A percentile compares a stretch with the other conserved stretches of the same genome.
Evolutionary conservation across 2,113 vertebrate genomes (phyloP).

Genomic region (Mus pahari): DNA sequence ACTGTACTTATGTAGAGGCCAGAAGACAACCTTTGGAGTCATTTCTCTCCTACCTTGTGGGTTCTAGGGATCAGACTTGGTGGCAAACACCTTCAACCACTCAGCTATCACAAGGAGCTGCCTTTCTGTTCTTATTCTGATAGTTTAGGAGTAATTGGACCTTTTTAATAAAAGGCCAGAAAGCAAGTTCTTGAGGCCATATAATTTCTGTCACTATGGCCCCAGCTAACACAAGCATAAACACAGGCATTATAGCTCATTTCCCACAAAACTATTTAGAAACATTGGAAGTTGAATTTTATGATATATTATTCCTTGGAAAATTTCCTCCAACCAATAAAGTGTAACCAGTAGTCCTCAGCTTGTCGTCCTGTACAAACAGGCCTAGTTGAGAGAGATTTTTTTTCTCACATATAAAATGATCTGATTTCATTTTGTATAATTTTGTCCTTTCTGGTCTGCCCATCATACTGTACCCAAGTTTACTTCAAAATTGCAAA

Average conservation of each 20-base stretch:
- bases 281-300: not conserved
- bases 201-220: not conserved
- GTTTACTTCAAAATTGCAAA: slow-evolving; percentile 25
- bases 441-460: not conserved
- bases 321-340: not conserved
- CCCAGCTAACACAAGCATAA: not conserved
- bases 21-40: not conserved
- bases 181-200: not conserved
- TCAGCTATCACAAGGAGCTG: not conserved
- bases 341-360: not conserved
- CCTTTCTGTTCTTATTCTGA: not conserved
- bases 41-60: not conserved
- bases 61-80: not conserved
- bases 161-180: not conserved
- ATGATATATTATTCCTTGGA: not conserved
- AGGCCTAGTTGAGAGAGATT: not conserved
- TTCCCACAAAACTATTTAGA: not conserved
- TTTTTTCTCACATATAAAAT: slow-evolving; percentile 13
- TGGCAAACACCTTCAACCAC: not conserved
- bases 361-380: not conserved
- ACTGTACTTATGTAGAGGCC: not conserved
- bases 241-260: not conserved
- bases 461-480: not conserved
- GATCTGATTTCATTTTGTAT: not conserved
- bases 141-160: not conserved